A percentile compares a stretch with the other conserved stretches of the same genome.
Evolutionary conservation across 2,797 vertebrate species (phyloP).

Genomic region (Monodelphis domestica): DNA sequence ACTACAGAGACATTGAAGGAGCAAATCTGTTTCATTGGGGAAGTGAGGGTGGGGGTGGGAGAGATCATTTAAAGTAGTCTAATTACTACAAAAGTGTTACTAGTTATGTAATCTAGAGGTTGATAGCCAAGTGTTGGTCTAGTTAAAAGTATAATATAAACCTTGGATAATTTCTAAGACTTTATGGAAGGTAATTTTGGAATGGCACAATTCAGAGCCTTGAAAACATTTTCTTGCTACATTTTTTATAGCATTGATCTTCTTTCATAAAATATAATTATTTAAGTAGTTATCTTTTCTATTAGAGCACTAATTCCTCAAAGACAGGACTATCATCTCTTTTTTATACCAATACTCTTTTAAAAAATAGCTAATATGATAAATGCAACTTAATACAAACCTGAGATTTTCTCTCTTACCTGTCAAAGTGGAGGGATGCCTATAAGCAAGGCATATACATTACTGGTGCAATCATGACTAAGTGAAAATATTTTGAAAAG

Average conservation of each 20-base stretch:
- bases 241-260: background rate
- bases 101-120: background rate
- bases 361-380: background rate
- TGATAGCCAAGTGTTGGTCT: background rate
- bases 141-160: background rate
- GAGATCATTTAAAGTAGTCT: background rate
- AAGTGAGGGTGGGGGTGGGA: no score
- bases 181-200: background rate
- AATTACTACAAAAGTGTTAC: background rate
- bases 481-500: background rate
- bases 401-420: background rate
- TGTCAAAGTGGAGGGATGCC: background rate
- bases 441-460: background rate
- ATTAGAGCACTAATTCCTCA: background rate
- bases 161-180: background rate
- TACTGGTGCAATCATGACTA: background rate
- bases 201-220: background rate
- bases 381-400: background rate
- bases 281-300: background rate
- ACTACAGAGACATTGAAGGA: background rate
- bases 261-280: background rate
- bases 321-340: background rate
- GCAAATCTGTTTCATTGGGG: background rate
- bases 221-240: background rate
- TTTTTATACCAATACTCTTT: background rate